phyloP scores from a whole-genome alignment of 2,113 vertebrate species.

The Datnioides undecimradiatus region DNA sequence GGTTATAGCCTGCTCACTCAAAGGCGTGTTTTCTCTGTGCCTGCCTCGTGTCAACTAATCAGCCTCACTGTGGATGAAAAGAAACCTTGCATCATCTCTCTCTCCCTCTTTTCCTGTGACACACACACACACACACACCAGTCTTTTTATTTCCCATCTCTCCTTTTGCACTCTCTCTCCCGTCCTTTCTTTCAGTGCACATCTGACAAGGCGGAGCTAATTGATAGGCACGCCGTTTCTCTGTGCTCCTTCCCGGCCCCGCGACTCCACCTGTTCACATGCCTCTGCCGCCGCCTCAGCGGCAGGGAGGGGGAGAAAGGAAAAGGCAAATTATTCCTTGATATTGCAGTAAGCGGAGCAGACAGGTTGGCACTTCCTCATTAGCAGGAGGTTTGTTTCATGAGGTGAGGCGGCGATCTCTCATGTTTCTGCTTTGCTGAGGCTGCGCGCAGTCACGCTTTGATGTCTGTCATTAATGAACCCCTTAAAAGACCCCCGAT shows the following conservation, averaged over 20 bases:
- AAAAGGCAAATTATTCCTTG: slow-evolving; percentile 45
- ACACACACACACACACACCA: slow-evolving; percentile 13
- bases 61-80: slow-evolving; percentile 29
- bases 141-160: slow-evolving; percentile 11
- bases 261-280: slow-evolving; percentile 38
- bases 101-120: not conserved
- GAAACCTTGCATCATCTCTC: slow-evolving; percentile 16
- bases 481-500: slow-evolving; percentile 21
- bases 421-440: slow-evolving; percentile 43
- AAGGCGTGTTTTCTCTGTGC: slow-evolving; percentile 3
- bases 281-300: slow-evolving; percentile 6
- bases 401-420: slow-evolving; percentile 9
- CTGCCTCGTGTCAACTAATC: slow-evolving; percentile 8
- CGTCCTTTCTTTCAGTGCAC: slow-evolving; percentile 3
- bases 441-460: slow-evolving; percentile 12
- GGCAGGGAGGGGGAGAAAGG: not conserved
- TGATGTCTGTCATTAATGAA: slow-evolving; percentile 40
- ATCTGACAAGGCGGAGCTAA: slow-evolving; percentile 49
- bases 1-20: slow-evolving; percentile 10
- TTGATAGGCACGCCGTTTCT: slow-evolving; percentile 37
- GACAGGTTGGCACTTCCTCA: slow-evolving; percentile 30
- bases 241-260: slow-evolving; percentile 2
- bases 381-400: slow-evolving; percentile 43
- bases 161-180: not conserved
- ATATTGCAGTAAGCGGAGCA: slow-evolving; percentile 31